Evolutionary conservation across 2,888 invertebrate genomes (phyloP), one percentile per base, ranked within the genome.

Genomic region (Leptura quadrifasciata): DNA sequence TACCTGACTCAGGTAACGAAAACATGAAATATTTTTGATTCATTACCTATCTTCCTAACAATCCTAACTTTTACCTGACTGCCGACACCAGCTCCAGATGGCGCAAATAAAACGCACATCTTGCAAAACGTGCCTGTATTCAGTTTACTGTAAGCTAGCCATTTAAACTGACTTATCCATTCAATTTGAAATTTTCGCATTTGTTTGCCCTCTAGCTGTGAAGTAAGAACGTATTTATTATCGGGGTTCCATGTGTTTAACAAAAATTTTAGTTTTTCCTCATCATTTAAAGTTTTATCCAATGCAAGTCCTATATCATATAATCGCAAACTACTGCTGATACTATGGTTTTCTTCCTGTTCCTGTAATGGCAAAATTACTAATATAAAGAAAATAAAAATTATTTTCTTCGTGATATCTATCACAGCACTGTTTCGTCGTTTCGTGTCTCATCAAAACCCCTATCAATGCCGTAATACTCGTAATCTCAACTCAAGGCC

Each of bases 221-320:
- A 54, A 54, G 17, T 54, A 18, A 18, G n/a, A 54, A 54, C n/a
- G 18, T 18, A 54, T 18, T 18, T 54, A 18, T 54, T 54, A 54
- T 54, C 54, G 18, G 17, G 54, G 17, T 54, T 10, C 54, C 54
- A n/a, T 54, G 54, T 54, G 6, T n/a, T 18, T 54, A 6, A 10
- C 18, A 54, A n/a, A 54, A 5, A 54, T 54, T 54, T 54, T 54
- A 54, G 17, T n/a, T 54, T 54, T 54, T 54, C 17, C 1, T 18
- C n/a, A n/a, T n/a, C n/a, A 18, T 54, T 18, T 18, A 54, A 18
- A n/a, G 8, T 18, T 54, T 54, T 54, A 18, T 12, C 54, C 18
- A 54, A 6, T 18, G 54, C 54, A 18, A 18, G 54, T 18, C 54
- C 54, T n/a, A 54, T 54, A 54, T 54, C 54, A 54, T 54, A 54